Base-by-base conservation (phyloP, 1,140 invertebrate species). In the Zeugodacus cucurbitae region DNA sequence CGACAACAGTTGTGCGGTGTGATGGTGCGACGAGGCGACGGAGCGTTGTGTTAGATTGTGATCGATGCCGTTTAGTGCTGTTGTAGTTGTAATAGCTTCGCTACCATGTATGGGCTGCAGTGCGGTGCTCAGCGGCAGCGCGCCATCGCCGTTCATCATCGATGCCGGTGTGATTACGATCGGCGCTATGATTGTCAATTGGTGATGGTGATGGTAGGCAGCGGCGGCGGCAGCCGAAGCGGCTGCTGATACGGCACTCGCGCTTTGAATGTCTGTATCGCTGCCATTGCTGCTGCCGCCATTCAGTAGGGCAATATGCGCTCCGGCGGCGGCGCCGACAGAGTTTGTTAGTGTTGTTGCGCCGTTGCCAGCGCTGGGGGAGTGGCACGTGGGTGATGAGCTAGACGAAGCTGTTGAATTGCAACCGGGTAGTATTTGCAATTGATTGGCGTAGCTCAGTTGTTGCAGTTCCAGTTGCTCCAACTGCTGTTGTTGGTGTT, bases 11-110 rank as follows among this genome's bases (percentile, higher is more conserved):
- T 89, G 89, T 11, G 74, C 78, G 74, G 89, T n/a, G 54, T 59
- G 87, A 20, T 88, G 87, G 62, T 86, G 89, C 90, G 74, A 48
- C 90, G 74, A 48, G 14, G 92, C 94, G 94, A 94, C 94, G 94
- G 95, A 94, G 94, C 94, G 94, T 91, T 91, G 92, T 87, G 90
- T 90, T 64, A 89, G 89, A 89, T 91, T 92, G 89, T 93, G 89
- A 34, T 32, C 82, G 3, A 48, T 37, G 5, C 37, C n/a, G 3
- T 85, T 58, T 7, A 70, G n/a, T 41, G 48, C 44, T 32, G 37
- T 22, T 26, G n/a, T 44, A n/a, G 26, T 37, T 26, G 85, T 59
- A 3, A 32, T 57, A 8, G 29, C 85, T 57, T 58, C 92, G 20
- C 89, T 91, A 59, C 37, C 54, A 86, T 88, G 87, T 20, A 89